Base-by-base conservation (phyloP, 2,888 invertebrate genomes). In the Eubasilissa splendida region DNA sequence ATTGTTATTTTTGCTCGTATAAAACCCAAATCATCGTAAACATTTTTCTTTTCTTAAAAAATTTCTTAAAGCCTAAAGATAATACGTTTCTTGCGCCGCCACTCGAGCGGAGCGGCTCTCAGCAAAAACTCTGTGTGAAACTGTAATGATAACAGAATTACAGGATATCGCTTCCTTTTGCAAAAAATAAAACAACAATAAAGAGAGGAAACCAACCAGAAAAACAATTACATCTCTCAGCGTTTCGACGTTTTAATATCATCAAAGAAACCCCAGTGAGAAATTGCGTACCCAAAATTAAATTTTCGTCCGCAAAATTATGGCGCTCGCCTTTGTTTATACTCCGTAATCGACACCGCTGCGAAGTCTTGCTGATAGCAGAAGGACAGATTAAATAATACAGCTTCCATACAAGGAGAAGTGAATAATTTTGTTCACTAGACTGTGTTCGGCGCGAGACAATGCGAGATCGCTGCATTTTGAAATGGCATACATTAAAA, bases 241-340 rank as follows among this genome's bases (percentile, higher is more conserved):
- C n/a, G 50, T 76, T 76, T 66, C 65, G 53, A 68, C 76, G 50
- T 68, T 76, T 76, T 76, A 76, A 68, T 68, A 76, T 74, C 66
- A 56, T 76, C 76, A 76, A 76, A 76, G 68, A 66, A 5, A 33
- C 65, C 65, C 66, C 76, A 66, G 56, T 76, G 76, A 76, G 56
- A 76, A 76, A 76, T 76, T 76, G 76, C 54, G 56, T 66, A n/a
- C 66, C 33, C 66, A 54, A 76, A 76, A 76, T 76, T 66, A 66
- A 76, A 76, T 76, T 68, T 76, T 54, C 66, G 60, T 65, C 66
- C 76, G 66, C 66, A 42, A 54, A 66, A 76, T 74, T 74, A 74
- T n/a, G 58, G 54, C 66, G 22, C 56, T 53, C 54, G 10, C 74
- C 50, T 50, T 59, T 56, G 58, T 74, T 59, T 58, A 50, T 54